Evolutionary conservation across 2,113 vertebrate species (phyloP).

Genomic region (Mobula hypostoma): DNA sequence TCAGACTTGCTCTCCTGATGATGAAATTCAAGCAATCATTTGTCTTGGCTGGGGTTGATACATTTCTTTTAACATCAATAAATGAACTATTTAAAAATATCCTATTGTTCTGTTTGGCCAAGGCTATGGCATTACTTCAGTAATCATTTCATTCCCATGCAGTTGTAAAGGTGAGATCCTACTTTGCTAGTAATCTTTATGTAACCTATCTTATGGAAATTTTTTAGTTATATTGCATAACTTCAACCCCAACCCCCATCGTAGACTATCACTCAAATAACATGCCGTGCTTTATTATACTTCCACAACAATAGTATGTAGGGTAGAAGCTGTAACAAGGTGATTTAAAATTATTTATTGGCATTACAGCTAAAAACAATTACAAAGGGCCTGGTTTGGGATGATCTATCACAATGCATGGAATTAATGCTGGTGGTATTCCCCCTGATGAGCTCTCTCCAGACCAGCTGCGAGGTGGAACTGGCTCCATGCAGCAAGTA

Average conservation of each 20-base stretch:
- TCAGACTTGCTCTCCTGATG: neutral
- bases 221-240: neutral
- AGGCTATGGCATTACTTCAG: neutral
- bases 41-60: neutral
- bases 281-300: neutral
- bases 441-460: too few species aligned
- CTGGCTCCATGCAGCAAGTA: too few species aligned
- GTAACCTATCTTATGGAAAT: neutral
- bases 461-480: too few species aligned
- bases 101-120: neutral
- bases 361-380: neutral
- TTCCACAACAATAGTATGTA: neutral
- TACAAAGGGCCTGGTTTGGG: too few species aligned
- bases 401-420: too few species aligned
- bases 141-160: neutral
- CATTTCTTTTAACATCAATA: neutral
- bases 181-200: neutral
- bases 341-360: neutral
- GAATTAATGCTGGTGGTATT: too few species aligned
- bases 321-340: neutral
- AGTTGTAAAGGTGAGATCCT: neutral
- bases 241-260: too few species aligned
- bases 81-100: neutral
- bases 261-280: too few species aligned
- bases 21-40: neutral